Percentiles rank a stretch among this genome's conserved stretches.
These are phyloP conservation scores for Disparrhopalites patrizii DNA, from an alignment of 2,888 invertebrate genomes.

Conservation along the genomic window DNA sequence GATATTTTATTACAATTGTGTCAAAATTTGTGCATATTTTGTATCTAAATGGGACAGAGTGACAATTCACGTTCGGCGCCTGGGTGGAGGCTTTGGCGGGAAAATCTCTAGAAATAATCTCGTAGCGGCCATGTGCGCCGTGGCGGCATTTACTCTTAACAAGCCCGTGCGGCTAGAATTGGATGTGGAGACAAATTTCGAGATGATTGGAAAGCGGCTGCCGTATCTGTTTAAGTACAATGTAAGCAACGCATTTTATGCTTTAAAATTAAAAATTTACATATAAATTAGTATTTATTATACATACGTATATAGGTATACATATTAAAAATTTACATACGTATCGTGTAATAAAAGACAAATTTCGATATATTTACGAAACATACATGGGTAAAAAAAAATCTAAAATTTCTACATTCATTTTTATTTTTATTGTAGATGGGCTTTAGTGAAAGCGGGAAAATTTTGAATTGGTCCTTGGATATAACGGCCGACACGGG, in stretches of 20 bases:
- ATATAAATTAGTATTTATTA: too few relatives aligned
- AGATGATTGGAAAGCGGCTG: slow-evolving; percentile 63
- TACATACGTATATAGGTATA: too few relatives aligned
- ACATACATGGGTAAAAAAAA: too few relatives aligned
- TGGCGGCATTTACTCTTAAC: slow-evolving; percentile 63
- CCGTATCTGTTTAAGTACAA: slow-evolving; percentile 64
- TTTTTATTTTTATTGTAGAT: background rate
- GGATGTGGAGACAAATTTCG: slow-evolving; percentile 69
- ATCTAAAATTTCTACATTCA: too few relatives aligned
- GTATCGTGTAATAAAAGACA: too few relatives aligned
- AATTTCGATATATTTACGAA: too few relatives aligned
- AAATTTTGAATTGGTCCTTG: slow-evolving; percentile 50
- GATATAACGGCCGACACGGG: slow-evolving; percentile 52
- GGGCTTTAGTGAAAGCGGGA: slow-evolving; percentile 48
- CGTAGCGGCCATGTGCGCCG: slow-evolving; percentile 63
- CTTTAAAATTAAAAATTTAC: too few relatives aligned
- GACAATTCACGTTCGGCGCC: slow-evolving; percentile 64
- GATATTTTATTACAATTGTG: too few relatives aligned
- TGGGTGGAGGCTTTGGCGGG: slow-evolving; percentile 76
- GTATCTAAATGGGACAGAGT: too few relatives aligned
- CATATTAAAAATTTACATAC: too few relatives aligned
- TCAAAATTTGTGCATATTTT: too few relatives aligned
- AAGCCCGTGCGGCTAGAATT: slow-evolving; percentile 69
- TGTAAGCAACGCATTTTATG: too few relatives aligned
- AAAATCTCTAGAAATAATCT: slow-evolving; percentile 65